Conservation (phyloP, 2,113 vertebrate genomes). For the Oncorhynchus nerka region DNA sequence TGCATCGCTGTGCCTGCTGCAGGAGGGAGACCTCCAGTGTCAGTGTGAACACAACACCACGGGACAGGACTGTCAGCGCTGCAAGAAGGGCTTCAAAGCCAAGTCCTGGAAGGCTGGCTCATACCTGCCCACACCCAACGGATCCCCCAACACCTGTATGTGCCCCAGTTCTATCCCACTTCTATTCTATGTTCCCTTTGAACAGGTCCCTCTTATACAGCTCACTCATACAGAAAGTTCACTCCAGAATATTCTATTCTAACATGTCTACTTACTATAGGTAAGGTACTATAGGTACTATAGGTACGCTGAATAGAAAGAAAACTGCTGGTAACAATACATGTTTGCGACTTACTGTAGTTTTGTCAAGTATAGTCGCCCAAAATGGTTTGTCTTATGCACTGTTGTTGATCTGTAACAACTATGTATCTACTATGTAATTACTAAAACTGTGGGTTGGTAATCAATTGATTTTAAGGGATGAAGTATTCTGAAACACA, state of each 20-base stretch:
- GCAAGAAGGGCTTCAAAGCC: constrained; percentile 93
- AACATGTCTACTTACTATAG: no score
- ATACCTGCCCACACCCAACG: constrained; percentile 89
- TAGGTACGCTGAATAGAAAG: no score
- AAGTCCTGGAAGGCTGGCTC: constrained; percentile 94
- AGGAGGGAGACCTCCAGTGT: constrained; percentile 91
- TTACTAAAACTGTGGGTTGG: neutral
- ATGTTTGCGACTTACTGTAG: no score
- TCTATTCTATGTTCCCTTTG: no score
- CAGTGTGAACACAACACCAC: constrained; percentile 98
- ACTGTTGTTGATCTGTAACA: no score
- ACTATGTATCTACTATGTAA: neutral
- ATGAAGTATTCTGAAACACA: neutral
- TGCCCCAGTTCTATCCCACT: constrained; percentile 27
- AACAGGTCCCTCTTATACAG: no score
- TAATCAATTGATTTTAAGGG: neutral
- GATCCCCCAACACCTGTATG: constrained; percentile 94
- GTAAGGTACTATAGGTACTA: no score
- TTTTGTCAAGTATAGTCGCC: no score
- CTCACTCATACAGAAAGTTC: no score
- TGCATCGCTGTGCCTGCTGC: constrained; percentile 86
- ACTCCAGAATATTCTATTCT: no score
- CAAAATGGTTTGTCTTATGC: no score
- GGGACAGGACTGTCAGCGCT: constrained; percentile 93
- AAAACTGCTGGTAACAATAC: no score